These are phyloP conservation scores for Chroicocephalus ridibundus DNA, from an alignment of 2,113 vertebrate species.

Conservation along the genomic window DNA sequence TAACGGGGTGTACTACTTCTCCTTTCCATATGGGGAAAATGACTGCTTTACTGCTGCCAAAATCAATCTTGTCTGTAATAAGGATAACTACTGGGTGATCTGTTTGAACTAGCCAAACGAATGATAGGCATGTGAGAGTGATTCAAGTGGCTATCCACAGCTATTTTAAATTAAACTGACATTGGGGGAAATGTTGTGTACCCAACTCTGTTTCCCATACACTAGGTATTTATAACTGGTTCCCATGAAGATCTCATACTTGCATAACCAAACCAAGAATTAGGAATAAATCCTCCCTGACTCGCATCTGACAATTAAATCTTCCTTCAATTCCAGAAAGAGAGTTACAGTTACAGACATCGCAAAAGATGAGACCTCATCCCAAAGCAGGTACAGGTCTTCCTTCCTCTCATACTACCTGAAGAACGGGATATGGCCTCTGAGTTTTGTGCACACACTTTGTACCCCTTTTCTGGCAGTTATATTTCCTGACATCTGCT, in stretches of 20 bases:
- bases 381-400: not conserved
- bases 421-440: not conserved
- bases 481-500: not conserved
- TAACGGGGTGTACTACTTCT: not conserved
- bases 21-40: not conserved
- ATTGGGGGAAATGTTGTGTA: not conserved
- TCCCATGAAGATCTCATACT: not conserved
- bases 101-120: not conserved
- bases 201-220: not conserved
- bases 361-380: not conserved
- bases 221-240: constrained; percentile 5
- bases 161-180: constrained; percentile 24
- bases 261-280: not conserved
- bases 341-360: not conserved
- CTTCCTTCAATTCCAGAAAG: not conserved
- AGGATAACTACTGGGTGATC: not conserved
- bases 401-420: not conserved
- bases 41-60: constrained; percentile 5
- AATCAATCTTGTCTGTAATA: constrained; percentile 15
- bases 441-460: not conserved
- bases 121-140: not conserved
- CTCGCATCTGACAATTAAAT: not conserved
- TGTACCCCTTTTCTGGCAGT: not conserved
- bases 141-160: constrained; percentile 1
- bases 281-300: not conserved